Conservation (phyloP, 2,113 vertebrate species). For the Pachypanchax playfairii region DNA sequence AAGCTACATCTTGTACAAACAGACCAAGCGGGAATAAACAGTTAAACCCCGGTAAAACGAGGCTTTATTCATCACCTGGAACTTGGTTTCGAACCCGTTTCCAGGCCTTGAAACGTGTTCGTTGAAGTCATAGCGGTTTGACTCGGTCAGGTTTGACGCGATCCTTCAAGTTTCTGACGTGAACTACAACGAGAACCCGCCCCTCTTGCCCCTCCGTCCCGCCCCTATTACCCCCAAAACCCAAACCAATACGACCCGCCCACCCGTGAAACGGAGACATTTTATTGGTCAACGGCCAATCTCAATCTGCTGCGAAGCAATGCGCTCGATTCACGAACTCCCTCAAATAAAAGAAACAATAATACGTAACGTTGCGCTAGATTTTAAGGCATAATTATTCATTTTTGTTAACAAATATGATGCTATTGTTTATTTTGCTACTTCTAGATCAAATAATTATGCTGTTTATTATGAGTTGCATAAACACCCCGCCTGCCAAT, state of each 20-base stretch:
- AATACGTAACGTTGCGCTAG: not conserved
- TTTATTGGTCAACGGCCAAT: constrained; percentile 33
- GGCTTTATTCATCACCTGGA: constrained; percentile 80
- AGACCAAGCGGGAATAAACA: not conserved
- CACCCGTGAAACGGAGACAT: constrained; percentile 36
- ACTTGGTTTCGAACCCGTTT: constrained; percentile 75
- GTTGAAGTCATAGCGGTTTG: constrained; percentile 75
- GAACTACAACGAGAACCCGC: no score
- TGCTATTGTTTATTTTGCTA: not conserved
- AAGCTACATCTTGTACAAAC: constrained; percentile 11
- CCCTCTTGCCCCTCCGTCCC: constrained; percentile 45
- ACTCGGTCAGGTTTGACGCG: no score
- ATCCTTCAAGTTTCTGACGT: constrained; percentile 53
- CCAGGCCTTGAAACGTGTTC: constrained; percentile 86
- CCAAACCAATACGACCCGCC: constrained; percentile 47
- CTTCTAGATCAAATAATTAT: not conserved
- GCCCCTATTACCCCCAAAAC: constrained; percentile 35
- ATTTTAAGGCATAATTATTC: not conserved
- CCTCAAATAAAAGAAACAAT: not conserved
- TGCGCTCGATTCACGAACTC: constrained; percentile 25
- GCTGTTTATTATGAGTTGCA: not conserved
- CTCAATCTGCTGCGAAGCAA: not conserved
- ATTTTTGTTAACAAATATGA: no score
- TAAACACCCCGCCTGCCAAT: not conserved
- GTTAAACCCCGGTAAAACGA: not conserved